Evolutionary conservation across 2,888 invertebrate genomes (phyloP).

Genomic region (Slavum lentiscoides): DNA sequence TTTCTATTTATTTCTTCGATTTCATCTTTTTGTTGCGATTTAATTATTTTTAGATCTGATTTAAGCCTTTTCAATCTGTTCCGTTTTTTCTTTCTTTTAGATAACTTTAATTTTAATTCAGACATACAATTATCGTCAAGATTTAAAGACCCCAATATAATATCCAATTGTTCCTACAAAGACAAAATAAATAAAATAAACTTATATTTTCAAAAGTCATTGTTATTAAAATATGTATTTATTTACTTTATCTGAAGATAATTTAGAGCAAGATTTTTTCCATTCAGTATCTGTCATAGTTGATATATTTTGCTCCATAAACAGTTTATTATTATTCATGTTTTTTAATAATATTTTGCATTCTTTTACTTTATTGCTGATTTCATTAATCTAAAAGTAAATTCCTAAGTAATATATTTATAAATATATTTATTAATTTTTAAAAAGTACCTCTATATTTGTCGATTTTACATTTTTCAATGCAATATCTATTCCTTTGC

Average conservation of each 20-base stretch:
- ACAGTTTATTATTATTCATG: neutral
- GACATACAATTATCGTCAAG: conserved; percentile 24
- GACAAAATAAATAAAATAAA: neutral
- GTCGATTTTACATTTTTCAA: neutral
- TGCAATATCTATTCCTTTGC: neutral
- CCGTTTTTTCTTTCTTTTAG: conserved; percentile 62
- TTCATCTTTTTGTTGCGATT: conserved; percentile 60
- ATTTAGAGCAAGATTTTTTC: conserved; percentile 8
- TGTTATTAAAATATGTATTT: neutral
- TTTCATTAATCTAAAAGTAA: conserved; percentile 22
- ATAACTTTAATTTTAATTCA: conserved; percentile 58
- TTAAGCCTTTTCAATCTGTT: conserved; percentile 63
- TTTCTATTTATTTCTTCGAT: conserved; percentile 65
- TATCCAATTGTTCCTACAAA: conserved; percentile 12
- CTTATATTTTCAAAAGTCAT: neutral
- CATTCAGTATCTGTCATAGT: conserved; percentile 32
- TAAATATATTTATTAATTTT: neutral
- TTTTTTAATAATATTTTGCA: conserved; percentile 35
- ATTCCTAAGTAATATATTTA: neutral
- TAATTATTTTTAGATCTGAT: conserved; percentile 61
- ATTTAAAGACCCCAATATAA: neutral
- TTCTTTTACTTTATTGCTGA: conserved; percentile 27
- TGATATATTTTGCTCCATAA: conserved; percentile 15
- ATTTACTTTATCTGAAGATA: conserved; percentile 30
- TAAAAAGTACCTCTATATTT: conserved; percentile 1